Evolutionary conservation across 2,797 vertebrate species (phyloP).

Genomic region (Siniperca scherzeri): DNA sequence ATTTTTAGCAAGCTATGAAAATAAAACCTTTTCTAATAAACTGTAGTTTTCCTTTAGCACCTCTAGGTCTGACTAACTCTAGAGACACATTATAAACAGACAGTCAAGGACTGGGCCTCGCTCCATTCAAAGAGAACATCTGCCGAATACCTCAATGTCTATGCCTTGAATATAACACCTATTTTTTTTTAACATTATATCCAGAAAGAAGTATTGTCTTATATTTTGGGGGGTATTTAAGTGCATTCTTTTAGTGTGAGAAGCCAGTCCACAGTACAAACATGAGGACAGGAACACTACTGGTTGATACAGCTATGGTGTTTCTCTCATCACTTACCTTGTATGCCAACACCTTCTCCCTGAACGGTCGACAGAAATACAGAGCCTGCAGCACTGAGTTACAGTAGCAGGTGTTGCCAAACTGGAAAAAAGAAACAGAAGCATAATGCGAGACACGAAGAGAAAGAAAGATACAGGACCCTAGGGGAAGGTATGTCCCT

Average conservation of each 20-base stretch:
- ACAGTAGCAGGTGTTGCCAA: slow-evolving; percentile 97
- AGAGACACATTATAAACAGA: background rate
- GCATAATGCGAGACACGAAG: slow-evolving; percentile 45
- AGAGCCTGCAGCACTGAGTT: slow-evolving; percentile 95
- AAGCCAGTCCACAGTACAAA: background rate
- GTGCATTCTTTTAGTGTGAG: background rate
- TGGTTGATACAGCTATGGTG: background rate
- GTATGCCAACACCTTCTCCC: slow-evolving; percentile 94
- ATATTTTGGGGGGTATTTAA: background rate
- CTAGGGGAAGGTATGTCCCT: background rate
- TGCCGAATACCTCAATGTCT: background rate
- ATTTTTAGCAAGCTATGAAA: too few relatives aligned
- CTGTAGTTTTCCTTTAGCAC: too few relatives aligned
- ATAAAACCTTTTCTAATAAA: too few relatives aligned
- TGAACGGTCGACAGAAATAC: slow-evolving; percentile 95
- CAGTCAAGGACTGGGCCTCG: background rate
- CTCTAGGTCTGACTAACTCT: background rate
- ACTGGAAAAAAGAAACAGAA: slow-evolving; percentile 78
- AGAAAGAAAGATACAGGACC: slow-evolving; percentile 6
- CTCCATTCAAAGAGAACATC: background rate
- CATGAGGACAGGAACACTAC: background rate
- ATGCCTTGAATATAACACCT: background rate
- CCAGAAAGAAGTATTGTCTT: background rate
- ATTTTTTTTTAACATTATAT: background rate
- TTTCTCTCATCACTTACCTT: slow-evolving; percentile 78